Percentiles rank a stretch among this genome's conserved stretches.
Conservation (phyloP, 2,888 invertebrate species). For the Polymixis flavicincta region DNA sequence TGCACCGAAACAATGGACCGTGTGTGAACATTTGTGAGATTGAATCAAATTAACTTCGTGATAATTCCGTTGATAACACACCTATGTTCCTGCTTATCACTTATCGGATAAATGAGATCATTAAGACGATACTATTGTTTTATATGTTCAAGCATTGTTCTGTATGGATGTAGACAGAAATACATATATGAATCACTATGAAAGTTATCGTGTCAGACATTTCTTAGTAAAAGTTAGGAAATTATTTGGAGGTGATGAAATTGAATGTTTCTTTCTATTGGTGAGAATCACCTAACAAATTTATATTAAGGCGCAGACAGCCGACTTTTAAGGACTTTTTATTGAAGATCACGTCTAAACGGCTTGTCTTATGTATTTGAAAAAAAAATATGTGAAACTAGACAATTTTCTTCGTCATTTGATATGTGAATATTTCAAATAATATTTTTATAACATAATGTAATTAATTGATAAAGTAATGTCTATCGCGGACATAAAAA, state of each 20-base stretch:
- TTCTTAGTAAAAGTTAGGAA: constrained; percentile 36
- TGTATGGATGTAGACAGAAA: constrained; percentile 8
- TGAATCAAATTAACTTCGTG: constrained; percentile 61
- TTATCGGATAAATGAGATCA: constrained; percentile 64
- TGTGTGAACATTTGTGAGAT: constrained; percentile 61
- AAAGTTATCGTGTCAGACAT: constrained; percentile 24
- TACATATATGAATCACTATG: constrained; percentile 9
- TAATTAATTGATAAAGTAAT: no score
- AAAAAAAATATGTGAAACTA: no score
- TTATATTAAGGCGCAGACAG: no score
- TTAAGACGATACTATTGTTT: constrained; percentile 65
- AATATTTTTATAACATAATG: no score
- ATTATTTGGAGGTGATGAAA: constrained; percentile 28
- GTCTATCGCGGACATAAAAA: no score
- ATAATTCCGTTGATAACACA: constrained; percentile 57
- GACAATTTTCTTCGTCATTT: no score
- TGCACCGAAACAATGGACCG: constrained; percentile 52
- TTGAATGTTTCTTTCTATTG: constrained; percentile 1
- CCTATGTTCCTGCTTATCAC: constrained; percentile 58
- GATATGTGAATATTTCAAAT: no score
- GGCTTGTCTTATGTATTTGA: no score
- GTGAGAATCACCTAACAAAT: background rate
- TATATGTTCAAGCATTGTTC: constrained; percentile 57
- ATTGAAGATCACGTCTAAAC: no score
- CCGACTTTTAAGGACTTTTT: no score